Evolutionary conservation across 2,113 vertebrate genomes (phyloP).

Genomic region (Meriones unguiculatus): DNA sequence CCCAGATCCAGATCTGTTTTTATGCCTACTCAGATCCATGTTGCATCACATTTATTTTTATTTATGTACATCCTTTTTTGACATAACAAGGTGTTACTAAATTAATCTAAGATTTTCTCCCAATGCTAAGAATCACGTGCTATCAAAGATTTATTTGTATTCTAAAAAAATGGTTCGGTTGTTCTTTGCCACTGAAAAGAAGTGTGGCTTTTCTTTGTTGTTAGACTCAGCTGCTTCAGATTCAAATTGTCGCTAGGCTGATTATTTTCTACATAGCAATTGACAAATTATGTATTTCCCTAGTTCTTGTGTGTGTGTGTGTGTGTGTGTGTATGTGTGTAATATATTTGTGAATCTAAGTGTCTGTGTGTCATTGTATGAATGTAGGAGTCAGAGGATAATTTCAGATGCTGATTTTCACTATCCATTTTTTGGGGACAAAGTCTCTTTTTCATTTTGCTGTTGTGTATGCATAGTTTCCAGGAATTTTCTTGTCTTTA

Average conservation of each 20-base stretch:
- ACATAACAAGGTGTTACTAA: slow-evolving; percentile 25
- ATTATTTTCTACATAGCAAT: not conserved
- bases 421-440: not conserved
- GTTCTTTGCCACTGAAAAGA: not conserved
- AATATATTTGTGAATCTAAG: no score
- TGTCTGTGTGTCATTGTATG: not conserved
- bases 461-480: not conserved
- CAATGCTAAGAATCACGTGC: not conserved
- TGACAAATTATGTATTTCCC: not conserved
- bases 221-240: not conserved
- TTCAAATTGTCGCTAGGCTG: not conserved
- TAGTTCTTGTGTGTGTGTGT: not conserved
- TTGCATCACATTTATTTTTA: not conserved
- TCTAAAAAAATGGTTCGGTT: not conserved
- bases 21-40: fast-evolving
- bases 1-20: not conserved
- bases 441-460: not conserved
- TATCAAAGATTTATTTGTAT: slow-evolving; percentile 1
- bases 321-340: not conserved
- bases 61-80: not conserved
- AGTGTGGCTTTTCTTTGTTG: slow-evolving; percentile 1
- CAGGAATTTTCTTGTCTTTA: not conserved
- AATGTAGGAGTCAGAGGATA: not conserved
- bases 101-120: slow-evolving; percentile 25
- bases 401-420: not conserved